A percentile compares a stretch with the other conserved stretches of the same genome.
Conservation (phyloP, 2,113 vertebrate genomes). For the Fulmarus glacialis region DNA sequence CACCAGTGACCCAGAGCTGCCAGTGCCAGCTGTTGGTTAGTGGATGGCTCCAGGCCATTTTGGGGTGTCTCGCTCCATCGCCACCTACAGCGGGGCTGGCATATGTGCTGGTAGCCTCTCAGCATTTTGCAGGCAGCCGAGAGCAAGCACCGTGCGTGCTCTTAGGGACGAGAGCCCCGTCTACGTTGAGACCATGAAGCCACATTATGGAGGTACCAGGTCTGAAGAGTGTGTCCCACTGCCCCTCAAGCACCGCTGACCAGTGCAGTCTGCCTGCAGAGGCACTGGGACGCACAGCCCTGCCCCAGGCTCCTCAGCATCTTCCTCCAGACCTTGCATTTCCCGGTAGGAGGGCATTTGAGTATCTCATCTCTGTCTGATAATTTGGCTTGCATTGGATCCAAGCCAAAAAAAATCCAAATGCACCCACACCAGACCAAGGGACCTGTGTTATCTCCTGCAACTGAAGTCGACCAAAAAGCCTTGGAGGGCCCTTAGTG, state of each 20-base stretch:
- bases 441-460: background rate
- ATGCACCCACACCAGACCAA: background rate
- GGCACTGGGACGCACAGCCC: background rate
- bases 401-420: background rate
- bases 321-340: background rate
- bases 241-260: background rate
- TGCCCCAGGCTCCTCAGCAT: rapidly evolving
- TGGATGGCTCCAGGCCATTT: background rate
- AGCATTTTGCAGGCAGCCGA: background rate
- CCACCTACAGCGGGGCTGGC: background rate
- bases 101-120: background rate
- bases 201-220: background rate
- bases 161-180: rapidly evolving
- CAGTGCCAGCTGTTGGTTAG: constrained; percentile 10
- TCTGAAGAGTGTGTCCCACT: background rate
- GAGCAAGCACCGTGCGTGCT: background rate
- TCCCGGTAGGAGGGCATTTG: background rate
- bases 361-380: rapidly evolving
- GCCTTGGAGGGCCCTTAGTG: background rate
- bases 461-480: background rate
- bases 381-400: background rate
- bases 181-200: background rate
- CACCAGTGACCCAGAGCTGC: background rate
- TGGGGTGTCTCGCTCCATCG: background rate
- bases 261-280: rapidly evolving